A percentile compares a stretch with the other conserved stretches of the same genome.
Evolutionary conservation across 2,888 invertebrate genomes (phyloP).

Genomic region (Brachycybe producta): DNA sequence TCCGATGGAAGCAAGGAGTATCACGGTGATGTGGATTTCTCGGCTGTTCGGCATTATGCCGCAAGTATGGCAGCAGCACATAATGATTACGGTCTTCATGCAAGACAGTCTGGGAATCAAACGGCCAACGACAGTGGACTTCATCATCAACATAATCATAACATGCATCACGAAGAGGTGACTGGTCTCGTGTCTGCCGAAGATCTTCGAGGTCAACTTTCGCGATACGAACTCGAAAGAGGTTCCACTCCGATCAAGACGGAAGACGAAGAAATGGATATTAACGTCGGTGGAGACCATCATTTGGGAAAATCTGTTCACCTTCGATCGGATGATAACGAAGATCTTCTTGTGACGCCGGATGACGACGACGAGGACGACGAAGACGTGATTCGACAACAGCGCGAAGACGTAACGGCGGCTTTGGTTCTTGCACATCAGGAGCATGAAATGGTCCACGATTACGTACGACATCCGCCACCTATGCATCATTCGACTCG

Average conservation of each 20-base stretch:
- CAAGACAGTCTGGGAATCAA: background rate
- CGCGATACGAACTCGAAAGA: conserved; percentile 10
- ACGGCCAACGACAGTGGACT: background rate
- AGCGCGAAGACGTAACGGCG: background rate
- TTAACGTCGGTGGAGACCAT: background rate
- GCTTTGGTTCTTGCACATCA: background rate
- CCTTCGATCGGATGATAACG: background rate
- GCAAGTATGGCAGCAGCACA: background rate
- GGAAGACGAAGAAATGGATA: conserved; percentile 6
- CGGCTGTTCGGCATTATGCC: conserved; percentile 10
- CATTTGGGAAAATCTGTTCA: background rate
- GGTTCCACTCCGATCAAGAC: background rate
- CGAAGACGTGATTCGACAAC: background rate
- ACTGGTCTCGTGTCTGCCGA: conserved; percentile 6
- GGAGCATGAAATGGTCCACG: conserved; percentile 8
- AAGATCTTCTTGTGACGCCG: background rate
- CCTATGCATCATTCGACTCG: background rate
- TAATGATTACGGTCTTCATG: conserved; percentile 1
- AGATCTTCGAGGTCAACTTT: conserved; percentile 5
- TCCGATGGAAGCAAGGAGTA: conserved; percentile 7
- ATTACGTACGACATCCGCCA: conserved; percentile 6
- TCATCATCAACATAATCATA: background rate
- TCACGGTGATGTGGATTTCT: conserved; percentile 7
- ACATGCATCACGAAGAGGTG: background rate
- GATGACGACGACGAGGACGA: background rate